Evolutionary conservation across 1,140 invertebrate species (phyloP), one percentile per base, ranked within the genome.

Genomic region (Mizuhopecten yessoensis): DNA sequence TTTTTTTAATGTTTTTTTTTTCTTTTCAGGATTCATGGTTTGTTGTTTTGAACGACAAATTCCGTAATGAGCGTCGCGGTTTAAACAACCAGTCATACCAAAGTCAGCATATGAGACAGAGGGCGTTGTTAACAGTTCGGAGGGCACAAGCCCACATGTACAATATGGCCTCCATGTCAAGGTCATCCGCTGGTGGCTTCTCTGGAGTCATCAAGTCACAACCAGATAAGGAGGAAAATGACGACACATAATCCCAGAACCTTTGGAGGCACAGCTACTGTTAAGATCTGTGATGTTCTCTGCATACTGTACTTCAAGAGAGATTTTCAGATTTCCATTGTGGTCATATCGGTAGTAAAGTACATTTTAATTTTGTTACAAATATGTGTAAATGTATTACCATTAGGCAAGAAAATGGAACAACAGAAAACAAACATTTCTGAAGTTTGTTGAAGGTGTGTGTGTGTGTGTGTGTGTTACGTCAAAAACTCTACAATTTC

Each of bases 11-110:
- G 33, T 34, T 20, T 75, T 33, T 34, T 75, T 3, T 34, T 86
- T 86, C 34, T 86, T 90, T 90, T 90, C 49, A 90, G 89, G 86
- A 87, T 34, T 87, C 86, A 13, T 90, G 89, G 89, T 34, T 90
- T 20, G 34, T 49, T 49, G 49, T 90, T 49, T 10, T 90, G 34
- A 90, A 90, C 34, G 89, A 90, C 87, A 90, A 90, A 34, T 90
- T 90, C 86, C 23, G 89, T n/a, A 90, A 90, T 34, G 89, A 90
- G 34, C 75, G 89, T 86, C 86, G 89, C 49, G 87, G 86, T 42
- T 90, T 90, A 87, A 86, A 90, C 34, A 86, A 87, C 34, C 86
- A 87, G 45, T 87, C 89, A 33, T 90, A 90, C 34, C 86, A 87
- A n/a, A 90, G 89, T 49, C 86, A 87, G 42, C 86, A 90, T 7